phyloP scores from a whole-genome alignment of 2,797 vertebrate genomes.

The Artibeus jamaicensis region DNA sequence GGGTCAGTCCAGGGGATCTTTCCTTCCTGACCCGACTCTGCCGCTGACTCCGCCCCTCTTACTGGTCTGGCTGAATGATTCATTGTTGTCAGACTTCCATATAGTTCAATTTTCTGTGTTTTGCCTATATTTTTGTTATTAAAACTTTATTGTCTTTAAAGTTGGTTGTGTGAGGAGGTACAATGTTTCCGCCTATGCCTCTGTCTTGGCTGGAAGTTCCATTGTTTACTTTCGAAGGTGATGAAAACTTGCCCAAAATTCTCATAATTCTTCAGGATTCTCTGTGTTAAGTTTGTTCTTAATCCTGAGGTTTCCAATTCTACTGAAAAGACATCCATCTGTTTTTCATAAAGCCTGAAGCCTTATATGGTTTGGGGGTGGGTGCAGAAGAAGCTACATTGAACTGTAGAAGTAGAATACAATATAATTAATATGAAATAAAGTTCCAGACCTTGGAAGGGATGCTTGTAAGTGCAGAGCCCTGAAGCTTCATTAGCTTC shows the following conservation, averaged over 20 bases:
- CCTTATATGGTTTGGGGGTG: background rate
- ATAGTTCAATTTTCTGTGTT: too few species aligned
- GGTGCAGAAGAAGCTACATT: background rate
- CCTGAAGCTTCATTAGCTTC: slow-evolving; percentile 19
- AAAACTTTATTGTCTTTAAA: too few species aligned
- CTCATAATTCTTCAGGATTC: background rate
- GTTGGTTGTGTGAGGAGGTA: too few species aligned
- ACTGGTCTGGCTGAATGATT: too few species aligned
- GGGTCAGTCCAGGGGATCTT: too few species aligned
- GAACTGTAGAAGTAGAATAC: background rate
- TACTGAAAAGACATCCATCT: background rate
- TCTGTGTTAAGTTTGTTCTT: background rate
- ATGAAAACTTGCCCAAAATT: background rate
- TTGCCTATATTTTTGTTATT: too few species aligned
- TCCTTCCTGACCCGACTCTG: too few species aligned
- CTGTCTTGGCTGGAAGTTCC: too few species aligned
- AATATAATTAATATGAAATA: slow-evolving; percentile 29
- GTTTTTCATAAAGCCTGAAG: background rate
- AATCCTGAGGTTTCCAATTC: background rate
- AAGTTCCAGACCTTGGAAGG: slow-evolving; percentile 37
- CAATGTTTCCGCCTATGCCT: too few species aligned
- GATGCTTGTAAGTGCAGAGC: background rate
- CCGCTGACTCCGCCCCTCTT: too few species aligned
- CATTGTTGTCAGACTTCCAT: too few species aligned
- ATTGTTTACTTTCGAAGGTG: background rate